A percentile compares a stretch with the other conserved stretches of the same genome.
phyloP scores from a whole-genome alignment of 2,113 vertebrate species.

The Piprites chloris region DNA sequence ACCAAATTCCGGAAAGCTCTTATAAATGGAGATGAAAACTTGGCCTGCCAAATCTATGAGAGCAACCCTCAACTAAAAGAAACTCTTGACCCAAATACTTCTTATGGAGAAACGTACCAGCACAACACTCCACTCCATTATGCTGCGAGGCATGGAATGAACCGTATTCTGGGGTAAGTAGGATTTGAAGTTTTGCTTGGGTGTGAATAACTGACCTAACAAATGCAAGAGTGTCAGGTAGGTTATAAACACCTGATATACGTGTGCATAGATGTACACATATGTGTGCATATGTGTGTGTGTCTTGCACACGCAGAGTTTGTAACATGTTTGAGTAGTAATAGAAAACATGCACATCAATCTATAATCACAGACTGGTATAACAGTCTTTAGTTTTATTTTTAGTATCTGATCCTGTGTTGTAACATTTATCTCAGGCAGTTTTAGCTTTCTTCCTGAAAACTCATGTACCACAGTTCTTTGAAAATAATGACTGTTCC shows the following conservation, averaged over 20 bases:
- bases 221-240: neutral
- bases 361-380: neutral
- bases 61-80: constrained; percentile 96
- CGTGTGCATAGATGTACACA: too few relatives aligned
- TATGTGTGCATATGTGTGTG: neutral
- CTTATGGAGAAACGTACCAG: constrained; percentile 97
- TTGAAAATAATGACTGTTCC: neutral
- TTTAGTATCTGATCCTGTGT: neutral
- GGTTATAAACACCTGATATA: neutral
- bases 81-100: constrained; percentile 95
- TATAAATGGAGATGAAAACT: constrained; percentile 92
- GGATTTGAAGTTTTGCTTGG: neutral
- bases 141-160: constrained; percentile 94
- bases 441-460: neutral
- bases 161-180: constrained; percentile 91
- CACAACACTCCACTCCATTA: constrained; percentile 98
- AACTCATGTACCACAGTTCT: neutral
- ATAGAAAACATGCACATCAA: neutral
- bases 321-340: neutral
- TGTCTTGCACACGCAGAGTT: neutral
- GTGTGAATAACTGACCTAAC: neutral
- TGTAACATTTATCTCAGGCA: neutral
- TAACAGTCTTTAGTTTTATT: neutral
- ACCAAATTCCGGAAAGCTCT: constrained; percentile 99
- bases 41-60: constrained; percentile 96